Evolutionary conservation across 2,797 vertebrate genomes (phyloP).

Genomic region (Alcedo quadribrachys): DNA sequence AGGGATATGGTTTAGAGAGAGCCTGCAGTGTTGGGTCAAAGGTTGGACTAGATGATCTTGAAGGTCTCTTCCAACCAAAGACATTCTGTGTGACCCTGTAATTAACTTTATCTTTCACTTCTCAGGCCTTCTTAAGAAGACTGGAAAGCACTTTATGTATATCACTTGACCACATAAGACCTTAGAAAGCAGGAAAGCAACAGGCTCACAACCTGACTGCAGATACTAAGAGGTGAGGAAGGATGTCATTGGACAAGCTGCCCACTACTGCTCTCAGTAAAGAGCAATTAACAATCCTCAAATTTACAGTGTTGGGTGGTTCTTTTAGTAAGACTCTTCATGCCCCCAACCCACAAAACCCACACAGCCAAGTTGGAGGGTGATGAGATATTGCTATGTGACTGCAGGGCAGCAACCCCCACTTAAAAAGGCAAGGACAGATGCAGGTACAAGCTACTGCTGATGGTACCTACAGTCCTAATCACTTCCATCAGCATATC

Average conservation of each 20-base stretch:
- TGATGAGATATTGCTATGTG: not conserved
- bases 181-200: not conserved
- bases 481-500: not conserved
- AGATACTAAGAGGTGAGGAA: not conserved
- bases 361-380: not conserved
- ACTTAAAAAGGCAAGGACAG: not conserved
- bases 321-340: not conserved
- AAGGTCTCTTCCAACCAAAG: too few species aligned
- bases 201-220: not conserved
- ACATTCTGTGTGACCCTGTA: not conserved
- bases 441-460: not conserved
- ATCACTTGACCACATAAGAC: not conserved
- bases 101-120: not conserved
- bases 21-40: too few species aligned
- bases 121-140: not conserved
- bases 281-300: not conserved
- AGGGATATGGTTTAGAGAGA: too few species aligned
- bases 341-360: not conserved
- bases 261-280: not conserved
- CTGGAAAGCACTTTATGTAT: not conserved
- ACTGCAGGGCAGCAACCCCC: not conserved
- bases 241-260: not conserved
- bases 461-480: not conserved
- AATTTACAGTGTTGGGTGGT: not conserved
- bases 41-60: too few species aligned